Evolutionary conservation across 2,888 invertebrate species (phyloP), one percentile per base, ranked within the genome.

Genomic region (Corbicula japonica): DNA sequence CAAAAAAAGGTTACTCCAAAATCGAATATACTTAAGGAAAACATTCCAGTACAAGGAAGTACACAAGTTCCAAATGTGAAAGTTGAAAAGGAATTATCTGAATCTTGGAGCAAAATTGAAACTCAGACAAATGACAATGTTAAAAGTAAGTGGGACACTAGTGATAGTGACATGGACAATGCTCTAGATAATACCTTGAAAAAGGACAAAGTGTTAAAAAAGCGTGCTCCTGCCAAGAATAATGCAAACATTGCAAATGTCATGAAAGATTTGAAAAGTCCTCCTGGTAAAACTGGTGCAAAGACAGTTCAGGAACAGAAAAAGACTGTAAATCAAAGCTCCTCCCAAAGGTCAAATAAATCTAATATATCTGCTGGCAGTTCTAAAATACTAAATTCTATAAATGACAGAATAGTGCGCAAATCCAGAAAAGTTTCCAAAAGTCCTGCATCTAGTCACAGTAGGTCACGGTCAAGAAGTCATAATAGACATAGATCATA

Each of bases 71-170:
- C 41, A 38, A 62, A 58, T 56, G 21, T 65, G n/a, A 76, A 76
- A 46, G 50, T 74, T 58, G 44, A 83, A 71, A 76, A 70, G 28
- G 87, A 88, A 62, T n/a, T n/a, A n/a, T n/a, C n/a, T n/a, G 89
- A 91, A 61, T 88, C 90, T 2, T 91, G 90, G 90, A 90, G 88
- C 77, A 88, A 88, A 73, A 88, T 90, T 78, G 91, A 91, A 84
- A 86, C 81, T 35, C 76, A 83, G 56, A 85, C 87, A 8, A 83
- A 79, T 35, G 89, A 86, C 44, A 88, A 86, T 65, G 84, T 86
- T 12, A 91, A 91, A 82, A 88, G 88, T 60, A 90, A 90, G 73
- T 91, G 91, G 91, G 91, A 91, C 61, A 91, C 90, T 23, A 91
- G 91, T 87, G 91, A 90, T 38, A 91, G 91, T 87, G 90, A 90